These are phyloP conservation scores for Eucera pruinosa DNA, from an alignment of 2,888 invertebrate genomes.

Conservation along the genomic window DNA sequence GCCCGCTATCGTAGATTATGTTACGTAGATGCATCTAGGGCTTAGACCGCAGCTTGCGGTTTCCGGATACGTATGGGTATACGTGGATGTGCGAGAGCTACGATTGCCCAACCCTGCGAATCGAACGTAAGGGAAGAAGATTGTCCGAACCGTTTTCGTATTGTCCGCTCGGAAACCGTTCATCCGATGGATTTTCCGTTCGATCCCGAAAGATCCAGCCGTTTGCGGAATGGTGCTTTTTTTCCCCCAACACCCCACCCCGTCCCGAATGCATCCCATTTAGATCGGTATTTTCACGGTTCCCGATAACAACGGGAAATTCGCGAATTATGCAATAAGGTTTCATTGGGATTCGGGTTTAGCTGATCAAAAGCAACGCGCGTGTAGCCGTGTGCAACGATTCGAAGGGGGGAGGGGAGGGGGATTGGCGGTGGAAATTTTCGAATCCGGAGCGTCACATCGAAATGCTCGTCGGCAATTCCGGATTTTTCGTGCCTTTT, in stretches of 20 bases:
- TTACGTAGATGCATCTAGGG: slow-evolving; percentile 76
- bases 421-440: slow-evolving; percentile 37
- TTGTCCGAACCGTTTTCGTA: slow-evolving; percentile 14
- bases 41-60: slow-evolving; percentile 79
- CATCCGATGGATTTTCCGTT: not conserved
- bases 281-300: not conserved
- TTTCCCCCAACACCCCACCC: no score
- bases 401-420: slow-evolving; percentile 12
- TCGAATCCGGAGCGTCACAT: slow-evolving; percentile 5
- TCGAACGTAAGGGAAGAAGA: slow-evolving; percentile 46
- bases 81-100: slow-evolving; percentile 34
- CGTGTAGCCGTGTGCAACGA: not conserved
- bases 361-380: not conserved
- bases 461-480: slow-evolving; percentile 32
- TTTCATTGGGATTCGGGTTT: slow-evolving; percentile 41
- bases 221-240: not conserved
- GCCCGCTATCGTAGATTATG: slow-evolving; percentile 68
- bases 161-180: not conserved
- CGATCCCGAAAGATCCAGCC: no score
- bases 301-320: slow-evolving; percentile 22
- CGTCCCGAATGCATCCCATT: not conserved
- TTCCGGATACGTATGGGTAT: slow-evolving; percentile 63
- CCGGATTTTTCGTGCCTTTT: slow-evolving; percentile 34
- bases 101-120: slow-evolving; percentile 31
- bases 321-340: slow-evolving; percentile 47